These are phyloP conservation scores for Leptodirus hochenwartii DNA, from an alignment of 2,888 invertebrate species.

Conservation along the genomic window DNA sequence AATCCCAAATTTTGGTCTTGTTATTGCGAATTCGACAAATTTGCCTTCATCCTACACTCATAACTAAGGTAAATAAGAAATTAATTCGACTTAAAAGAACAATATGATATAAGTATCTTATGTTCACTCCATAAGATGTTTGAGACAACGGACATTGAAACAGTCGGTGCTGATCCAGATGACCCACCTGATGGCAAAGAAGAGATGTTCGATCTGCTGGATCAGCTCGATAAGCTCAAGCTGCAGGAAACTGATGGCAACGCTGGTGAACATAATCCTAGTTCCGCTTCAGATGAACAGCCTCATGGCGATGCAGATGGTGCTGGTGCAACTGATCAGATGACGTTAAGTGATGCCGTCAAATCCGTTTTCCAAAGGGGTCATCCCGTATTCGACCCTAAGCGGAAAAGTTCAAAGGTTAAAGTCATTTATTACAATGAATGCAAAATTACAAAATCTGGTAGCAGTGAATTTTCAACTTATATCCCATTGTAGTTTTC, in stretches of 20 bases:
- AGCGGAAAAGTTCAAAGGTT: too few relatives aligned
- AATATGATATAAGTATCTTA: too few relatives aligned
- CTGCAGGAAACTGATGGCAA: slow-evolving; percentile 24
- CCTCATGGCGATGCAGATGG: slow-evolving; percentile 11
- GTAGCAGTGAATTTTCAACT: too few relatives aligned
- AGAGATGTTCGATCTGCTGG: slow-evolving; percentile 38
- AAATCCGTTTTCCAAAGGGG: too few relatives aligned
- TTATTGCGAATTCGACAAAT: slow-evolving; percentile 73
- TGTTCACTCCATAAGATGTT: too few relatives aligned
- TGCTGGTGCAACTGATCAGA: slow-evolving; percentile 7
- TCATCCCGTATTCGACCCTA: too few relatives aligned
- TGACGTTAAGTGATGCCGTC: too few relatives aligned
- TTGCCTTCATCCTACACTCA: slow-evolving; percentile 76
- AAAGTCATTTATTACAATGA: too few relatives aligned
- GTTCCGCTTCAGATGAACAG: slow-evolving; percentile 1
- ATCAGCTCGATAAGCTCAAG: slow-evolving; percentile 43
- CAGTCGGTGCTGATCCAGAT: too few relatives aligned
- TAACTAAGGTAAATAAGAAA: slow-evolving; percentile 35
- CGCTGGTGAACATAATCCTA: slow-evolving; percentile 9
- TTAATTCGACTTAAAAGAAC: slow-evolving; percentile 2
- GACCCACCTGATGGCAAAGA: slow-evolving; percentile 25
- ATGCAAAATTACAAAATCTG: too few relatives aligned
- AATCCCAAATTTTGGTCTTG: slow-evolving; percentile 56
- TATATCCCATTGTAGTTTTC: too few relatives aligned
- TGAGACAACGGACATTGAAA: too few relatives aligned